These are phyloP conservation scores for Lagopus muta DNA, from an alignment of 2,113 vertebrate species.

Conservation along the genomic window DNA sequence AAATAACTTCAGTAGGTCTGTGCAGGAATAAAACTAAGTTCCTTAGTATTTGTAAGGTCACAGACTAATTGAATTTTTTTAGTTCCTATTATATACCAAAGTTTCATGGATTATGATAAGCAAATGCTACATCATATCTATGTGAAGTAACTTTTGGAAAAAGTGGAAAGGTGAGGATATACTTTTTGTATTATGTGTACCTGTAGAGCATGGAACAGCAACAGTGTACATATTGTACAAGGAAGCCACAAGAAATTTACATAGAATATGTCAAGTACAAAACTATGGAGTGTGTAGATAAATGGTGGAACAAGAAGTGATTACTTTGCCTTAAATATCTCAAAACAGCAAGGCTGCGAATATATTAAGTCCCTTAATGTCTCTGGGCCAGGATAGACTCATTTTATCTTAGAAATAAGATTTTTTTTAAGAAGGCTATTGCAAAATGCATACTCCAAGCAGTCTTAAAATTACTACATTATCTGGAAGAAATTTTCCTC, in stretches of 20 bases:
- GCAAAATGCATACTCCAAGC: neutral
- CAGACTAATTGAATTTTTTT: neutral
- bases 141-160: too few species aligned
- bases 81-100: neutral
- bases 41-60: neutral
- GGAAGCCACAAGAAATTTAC: neutral
- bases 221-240: neutral
- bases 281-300: neutral
- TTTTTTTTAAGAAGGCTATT: too few species aligned
- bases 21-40: neutral
- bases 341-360: too few species aligned
- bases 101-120: neutral
- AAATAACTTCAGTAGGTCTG: neutral
- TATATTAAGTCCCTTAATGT: too few species aligned
- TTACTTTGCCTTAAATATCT: too few species aligned
- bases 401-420: too few species aligned
- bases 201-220: neutral
- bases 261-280: neutral
- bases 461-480: neutral
- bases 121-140: neutral
- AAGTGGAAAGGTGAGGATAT: neutral
- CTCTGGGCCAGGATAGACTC: too few species aligned
- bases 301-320: neutral
- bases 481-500: neutral
- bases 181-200: neutral